Percentiles rank a stretch among this genome's conserved stretches.
Conservation (phyloP, 1,140 invertebrate genomes). For the Hermatobates lingyangjiaoensis region DNA sequence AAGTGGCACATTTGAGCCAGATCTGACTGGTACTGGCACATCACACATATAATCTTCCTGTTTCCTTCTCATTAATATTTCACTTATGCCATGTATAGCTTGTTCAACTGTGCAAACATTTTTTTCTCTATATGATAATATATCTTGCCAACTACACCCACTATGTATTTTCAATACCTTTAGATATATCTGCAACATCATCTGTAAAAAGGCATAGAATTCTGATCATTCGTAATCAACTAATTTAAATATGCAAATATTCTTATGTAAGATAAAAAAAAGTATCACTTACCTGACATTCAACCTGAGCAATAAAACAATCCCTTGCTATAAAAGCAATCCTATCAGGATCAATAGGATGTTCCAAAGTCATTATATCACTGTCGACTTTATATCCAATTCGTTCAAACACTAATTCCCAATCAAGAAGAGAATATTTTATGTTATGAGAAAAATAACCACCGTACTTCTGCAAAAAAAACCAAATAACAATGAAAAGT, state of each 20-base stretch:
- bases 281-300: constrained; percentile 55
- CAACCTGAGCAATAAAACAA: constrained; percentile 69
- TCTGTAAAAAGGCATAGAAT: constrained; percentile 22
- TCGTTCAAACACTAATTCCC: constrained; percentile 50
- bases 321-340: constrained; percentile 59
- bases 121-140: constrained; percentile 40
- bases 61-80: constrained; percentile 24
- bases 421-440: constrained; percentile 51
- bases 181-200: constrained; percentile 35
- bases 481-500: not conserved
- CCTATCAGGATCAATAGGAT: constrained; percentile 58
- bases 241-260: no score
- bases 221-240: no score
- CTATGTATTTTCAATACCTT: constrained; percentile 28
- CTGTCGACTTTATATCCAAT: constrained; percentile 57
- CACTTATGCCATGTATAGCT: constrained; percentile 28
- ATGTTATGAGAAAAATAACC: constrained; percentile 76
- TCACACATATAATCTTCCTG: constrained; percentile 19
- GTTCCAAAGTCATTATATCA: constrained; percentile 37
- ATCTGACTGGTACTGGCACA: no score
- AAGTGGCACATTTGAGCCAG: no score
- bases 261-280: no score
- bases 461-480: constrained; percentile 46
- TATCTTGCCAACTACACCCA: constrained; percentile 39
- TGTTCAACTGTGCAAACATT: constrained; percentile 37